Conservation (phyloP, 2,113 vertebrate genomes). For the Paracanthobrama guichenoti region DNA sequence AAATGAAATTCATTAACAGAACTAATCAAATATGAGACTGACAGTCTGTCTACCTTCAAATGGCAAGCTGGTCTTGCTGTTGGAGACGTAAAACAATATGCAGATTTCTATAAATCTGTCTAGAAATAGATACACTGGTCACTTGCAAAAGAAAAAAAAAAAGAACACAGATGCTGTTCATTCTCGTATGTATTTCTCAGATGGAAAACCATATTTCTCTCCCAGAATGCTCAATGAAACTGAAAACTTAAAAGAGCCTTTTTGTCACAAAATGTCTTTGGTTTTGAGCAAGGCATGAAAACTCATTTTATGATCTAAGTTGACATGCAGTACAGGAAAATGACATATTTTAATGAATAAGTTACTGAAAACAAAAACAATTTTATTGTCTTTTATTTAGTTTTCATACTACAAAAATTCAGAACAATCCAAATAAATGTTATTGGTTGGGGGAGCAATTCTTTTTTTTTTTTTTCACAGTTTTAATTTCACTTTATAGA, state of each 20-base stretch:
- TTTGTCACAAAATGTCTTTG: conserved; percentile 7
- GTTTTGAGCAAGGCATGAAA: conserved; percentile 10
- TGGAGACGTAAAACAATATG: conserved; percentile 1
- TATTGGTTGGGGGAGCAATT: conserved; percentile 4
- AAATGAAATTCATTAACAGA: neutral
- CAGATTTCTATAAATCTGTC: conserved; percentile 26
- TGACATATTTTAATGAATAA: neutral
- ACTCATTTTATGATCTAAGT: conserved; percentile 28
- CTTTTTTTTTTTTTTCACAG: conserved; percentile 4
- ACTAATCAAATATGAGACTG: neutral
- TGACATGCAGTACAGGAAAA: neutral
- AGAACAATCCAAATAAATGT: neutral
- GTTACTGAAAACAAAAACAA: neutral
- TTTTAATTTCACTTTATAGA: conserved; percentile 27
- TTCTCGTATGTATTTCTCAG: conserved; percentile 11
- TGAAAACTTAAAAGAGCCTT: neutral
- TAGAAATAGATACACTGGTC: conserved; percentile 4
- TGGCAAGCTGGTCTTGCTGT: neutral
- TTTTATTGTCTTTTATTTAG: conserved; percentile 12
- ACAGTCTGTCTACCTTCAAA: conserved; percentile 1
- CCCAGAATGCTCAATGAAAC: conserved; percentile 10
- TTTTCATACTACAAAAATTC: conserved; percentile 30
- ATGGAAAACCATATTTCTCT: conserved; percentile 31
- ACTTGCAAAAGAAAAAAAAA: neutral
- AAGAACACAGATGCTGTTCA: conserved; percentile 39